Conservation (phyloP, 2,113 vertebrate species). For the Aegithalos caudatus region DNA sequence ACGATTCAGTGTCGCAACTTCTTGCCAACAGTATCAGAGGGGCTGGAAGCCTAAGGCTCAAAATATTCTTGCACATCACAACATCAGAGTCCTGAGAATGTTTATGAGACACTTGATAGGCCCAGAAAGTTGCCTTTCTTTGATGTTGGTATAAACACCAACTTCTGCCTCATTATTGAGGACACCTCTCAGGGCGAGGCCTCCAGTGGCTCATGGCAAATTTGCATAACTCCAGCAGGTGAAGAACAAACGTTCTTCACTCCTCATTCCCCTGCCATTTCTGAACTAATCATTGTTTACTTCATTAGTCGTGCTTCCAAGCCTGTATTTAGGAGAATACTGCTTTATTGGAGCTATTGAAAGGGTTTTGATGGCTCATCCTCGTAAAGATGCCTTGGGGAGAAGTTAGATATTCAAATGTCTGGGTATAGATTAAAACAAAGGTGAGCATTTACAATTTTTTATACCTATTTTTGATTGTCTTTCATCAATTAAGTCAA, state of each 20-base stretch:
- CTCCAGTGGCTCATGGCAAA: background rate
- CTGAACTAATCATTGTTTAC: background rate
- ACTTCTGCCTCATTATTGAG: background rate
- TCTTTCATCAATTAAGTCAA: slow-evolving; percentile 13
- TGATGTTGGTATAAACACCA: background rate
- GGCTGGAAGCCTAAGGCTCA: background rate
- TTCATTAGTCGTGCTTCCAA: background rate
- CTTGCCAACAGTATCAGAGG: background rate
- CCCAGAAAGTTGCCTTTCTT: background rate
- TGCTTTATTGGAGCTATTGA: background rate
- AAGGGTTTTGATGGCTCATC: background rate
- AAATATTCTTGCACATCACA: background rate
- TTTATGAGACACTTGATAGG: background rate
- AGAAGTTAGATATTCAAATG: slow-evolving; percentile 1
- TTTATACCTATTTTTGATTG: background rate
- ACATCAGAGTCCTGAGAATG: background rate
- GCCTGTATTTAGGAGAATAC: background rate
- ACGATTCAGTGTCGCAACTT: background rate
- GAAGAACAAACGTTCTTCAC: background rate
- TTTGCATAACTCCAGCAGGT: background rate
- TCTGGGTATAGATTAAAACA: background rate
- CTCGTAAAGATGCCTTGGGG: background rate
- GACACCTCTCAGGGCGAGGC: background rate
- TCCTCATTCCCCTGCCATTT: background rate
- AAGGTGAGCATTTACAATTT: background rate